Conservation (phyloP, 2,888 invertebrate genomes). For the Chrysolina oricalcia region DNA sequence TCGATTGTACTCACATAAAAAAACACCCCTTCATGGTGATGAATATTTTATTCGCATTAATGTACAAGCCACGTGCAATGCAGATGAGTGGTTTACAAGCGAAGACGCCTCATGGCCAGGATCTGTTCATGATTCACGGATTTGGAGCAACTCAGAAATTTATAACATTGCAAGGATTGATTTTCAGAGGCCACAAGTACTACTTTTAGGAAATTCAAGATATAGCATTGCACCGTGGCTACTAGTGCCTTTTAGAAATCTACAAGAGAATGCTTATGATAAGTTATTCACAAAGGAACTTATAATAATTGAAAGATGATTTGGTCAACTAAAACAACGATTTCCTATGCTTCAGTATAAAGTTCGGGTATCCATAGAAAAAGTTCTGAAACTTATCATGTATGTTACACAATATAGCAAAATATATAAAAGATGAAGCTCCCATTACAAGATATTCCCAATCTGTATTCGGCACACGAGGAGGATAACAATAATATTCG, state of each 20-base stretch:
- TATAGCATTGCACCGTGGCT: constrained; percentile 52
- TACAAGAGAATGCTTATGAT: constrained; percentile 43
- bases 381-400: constrained; percentile 27
- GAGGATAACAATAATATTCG: too few relatives aligned
- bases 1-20: constrained; percentile 50
- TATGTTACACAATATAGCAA: constrained; percentile 41
- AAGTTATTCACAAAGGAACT: constrained; percentile 42
- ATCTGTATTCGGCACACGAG: background rate
- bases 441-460: constrained; percentile 18
- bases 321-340: constrained; percentile 50
- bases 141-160: constrained; percentile 43
- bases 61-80: constrained; percentile 51
- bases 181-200: constrained; percentile 25
- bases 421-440: constrained; percentile 40
- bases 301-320: constrained; percentile 51
- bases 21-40: constrained; percentile 41
- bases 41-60: constrained; percentile 54
- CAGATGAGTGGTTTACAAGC: constrained; percentile 47
- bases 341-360: constrained; percentile 45
- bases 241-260: constrained; percentile 44
- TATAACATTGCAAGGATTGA: constrained; percentile 32
- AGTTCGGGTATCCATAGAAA: constrained; percentile 26
- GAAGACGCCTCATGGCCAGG: constrained; percentile 41
- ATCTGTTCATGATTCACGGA: constrained; percentile 42
- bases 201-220: constrained; percentile 50